Conservation (phyloP, 2,113 vertebrate genomes). For the Opisthocomus hoazin region DNA sequence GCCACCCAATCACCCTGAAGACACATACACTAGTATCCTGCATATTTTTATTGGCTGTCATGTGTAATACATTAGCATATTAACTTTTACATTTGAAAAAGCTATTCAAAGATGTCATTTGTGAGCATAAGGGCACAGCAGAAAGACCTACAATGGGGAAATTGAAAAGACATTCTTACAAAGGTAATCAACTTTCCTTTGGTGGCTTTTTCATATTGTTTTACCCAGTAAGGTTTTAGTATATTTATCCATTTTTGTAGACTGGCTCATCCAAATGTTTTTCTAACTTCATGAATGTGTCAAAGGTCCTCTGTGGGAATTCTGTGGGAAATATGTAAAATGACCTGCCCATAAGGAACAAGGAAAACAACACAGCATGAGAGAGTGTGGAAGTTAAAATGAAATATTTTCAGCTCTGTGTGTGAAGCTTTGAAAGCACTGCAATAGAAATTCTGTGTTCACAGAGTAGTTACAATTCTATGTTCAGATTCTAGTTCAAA, state of each 20-base stretch:
- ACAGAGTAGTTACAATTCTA: neutral
- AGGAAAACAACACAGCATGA: slow-evolving; percentile 75
- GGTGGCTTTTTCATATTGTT: slow-evolving; percentile 48
- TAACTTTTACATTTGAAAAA: slow-evolving; percentile 8
- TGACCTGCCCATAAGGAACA: slow-evolving; percentile 69
- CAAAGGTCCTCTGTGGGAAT: slow-evolving; percentile 78
- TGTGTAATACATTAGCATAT: neutral
- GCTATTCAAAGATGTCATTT: neutral
- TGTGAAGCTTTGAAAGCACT: slow-evolving; percentile 40
- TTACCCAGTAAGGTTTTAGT: slow-evolving; percentile 51
- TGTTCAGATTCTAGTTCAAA: neutral
- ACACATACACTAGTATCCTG: neutral
- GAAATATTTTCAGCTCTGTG: slow-evolving; percentile 61
- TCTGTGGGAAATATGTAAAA: slow-evolving; percentile 76
- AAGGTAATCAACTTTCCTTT: slow-evolving; percentile 35
- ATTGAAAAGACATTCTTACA: slow-evolving; percentile 15
- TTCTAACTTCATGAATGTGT: slow-evolving; percentile 64
- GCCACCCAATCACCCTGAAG: neutral
- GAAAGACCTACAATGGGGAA: slow-evolving; percentile 3
- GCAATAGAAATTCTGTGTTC: slow-evolving; percentile 5
- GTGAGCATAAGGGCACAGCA: neutral
- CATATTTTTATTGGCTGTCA: neutral
- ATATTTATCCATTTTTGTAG: slow-evolving; percentile 60
- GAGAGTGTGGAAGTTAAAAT: slow-evolving; percentile 58
- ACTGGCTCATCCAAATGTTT: slow-evolving; percentile 71